Base-by-base conservation (phyloP, 1,140 invertebrate genomes). In the Drosophila subpulchrella region DNA sequence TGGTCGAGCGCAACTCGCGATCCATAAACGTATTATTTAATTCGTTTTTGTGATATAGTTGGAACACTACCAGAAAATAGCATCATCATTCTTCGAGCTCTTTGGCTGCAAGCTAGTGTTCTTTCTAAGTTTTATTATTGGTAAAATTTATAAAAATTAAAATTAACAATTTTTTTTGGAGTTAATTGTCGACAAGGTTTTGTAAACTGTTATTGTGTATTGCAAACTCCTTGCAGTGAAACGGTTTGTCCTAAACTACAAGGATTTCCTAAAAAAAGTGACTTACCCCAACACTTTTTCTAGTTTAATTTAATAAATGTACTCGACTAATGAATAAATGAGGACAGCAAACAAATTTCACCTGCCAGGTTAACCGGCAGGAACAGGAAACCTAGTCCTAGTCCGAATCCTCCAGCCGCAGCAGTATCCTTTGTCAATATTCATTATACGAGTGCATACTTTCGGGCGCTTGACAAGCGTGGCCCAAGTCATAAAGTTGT, bases 381-480 rank as follows among this genome's bases (percentile, higher is more conserved):
- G n/a, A 17, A 17, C 27, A 30, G 42, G 42, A 44, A 20, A 0
- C 15, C 7, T 39, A 6, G 20, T 20, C 27, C 27, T 3, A 27
- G 5, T 27, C 11, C 12, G 12, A 41, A 36, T 32, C 11, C 41
- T 41, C 51, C 24, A 48, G 56, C 39, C 24, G 38, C 15, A 59
- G 41, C 30, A 34, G 36, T 59, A 80, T 89, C 73, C 85, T 89
- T 90, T 89, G 84, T 89, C 85, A 89, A 89, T 89, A 89, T 90
- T 89, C 85, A 89, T 89, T 89, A 89, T 81, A 90, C 60, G 78
- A 78, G 85, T 83, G 85, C 85, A 89, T 81, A 89, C 77, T 84
- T 83, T 89, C 32, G 62, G 82, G 53, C 58, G 78, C 51, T 82
- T 77, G 78, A 76, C 67, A 63, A 62, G 78, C 74, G 44, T 58